phyloP scores from a whole-genome alignment of 2,797 vertebrate species.

The Anguilla marmorata region DNA sequence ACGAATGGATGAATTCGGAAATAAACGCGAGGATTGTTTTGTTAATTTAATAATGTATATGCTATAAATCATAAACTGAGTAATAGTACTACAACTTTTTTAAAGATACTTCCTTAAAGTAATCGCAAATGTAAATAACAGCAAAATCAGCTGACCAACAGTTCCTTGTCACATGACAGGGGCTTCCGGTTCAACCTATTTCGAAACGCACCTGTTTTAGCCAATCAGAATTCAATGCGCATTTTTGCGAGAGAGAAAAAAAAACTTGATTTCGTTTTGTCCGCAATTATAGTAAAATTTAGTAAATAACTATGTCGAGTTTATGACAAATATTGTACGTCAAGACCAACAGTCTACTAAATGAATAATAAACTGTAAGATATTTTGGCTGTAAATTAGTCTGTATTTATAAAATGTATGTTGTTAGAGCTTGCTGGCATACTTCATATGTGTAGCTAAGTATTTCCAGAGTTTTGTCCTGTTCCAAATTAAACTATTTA shows the following conservation, averaged over 20 bases:
- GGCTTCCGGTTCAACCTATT: conserved; percentile 56
- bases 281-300: background rate
- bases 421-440: no score
- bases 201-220: background rate
- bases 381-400: background rate
- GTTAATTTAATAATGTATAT: background rate
- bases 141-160: conserved; percentile 69
- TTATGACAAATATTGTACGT: background rate
- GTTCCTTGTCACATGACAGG: conserved; percentile 68
- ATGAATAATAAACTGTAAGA: background rate
- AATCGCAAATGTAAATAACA: conserved; percentile 60
- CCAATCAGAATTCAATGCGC: conserved; percentile 50
- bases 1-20: accelerated
- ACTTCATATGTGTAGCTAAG: no score
- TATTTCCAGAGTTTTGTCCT: no score
- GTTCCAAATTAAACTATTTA: no score
- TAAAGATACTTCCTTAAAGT: conserved; percentile 61
- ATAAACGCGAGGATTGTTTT: background rate
- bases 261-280: background rate
- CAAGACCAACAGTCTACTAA: background rate
- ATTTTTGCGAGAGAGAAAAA: background rate
- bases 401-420: no score
- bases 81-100: background rate
- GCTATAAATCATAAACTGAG: background rate
- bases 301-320: no score